Conservation (phyloP, 2,113 vertebrate species). For the Colius striatus region DNA sequence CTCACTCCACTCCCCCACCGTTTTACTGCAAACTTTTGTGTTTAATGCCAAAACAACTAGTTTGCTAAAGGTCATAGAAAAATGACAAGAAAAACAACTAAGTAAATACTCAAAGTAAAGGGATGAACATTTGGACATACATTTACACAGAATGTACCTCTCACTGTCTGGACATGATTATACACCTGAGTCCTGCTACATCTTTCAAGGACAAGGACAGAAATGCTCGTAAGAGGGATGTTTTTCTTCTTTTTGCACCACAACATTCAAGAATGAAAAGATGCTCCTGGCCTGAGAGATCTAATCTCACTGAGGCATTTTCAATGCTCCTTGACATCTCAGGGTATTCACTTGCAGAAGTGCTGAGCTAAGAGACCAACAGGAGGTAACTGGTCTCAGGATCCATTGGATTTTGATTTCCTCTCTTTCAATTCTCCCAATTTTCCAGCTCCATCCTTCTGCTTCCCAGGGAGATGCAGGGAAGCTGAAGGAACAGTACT, state of each 20-base stretch:
- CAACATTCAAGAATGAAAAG: neutral
- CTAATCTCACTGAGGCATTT: neutral
- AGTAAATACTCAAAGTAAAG: neutral
- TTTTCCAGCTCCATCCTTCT: neutral
- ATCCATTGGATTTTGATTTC: neutral
- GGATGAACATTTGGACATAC: neutral
- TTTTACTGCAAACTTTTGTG: neutral
- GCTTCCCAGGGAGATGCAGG: neutral
- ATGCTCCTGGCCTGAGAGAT: neutral
- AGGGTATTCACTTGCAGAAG: neutral
- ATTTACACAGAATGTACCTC: neutral
- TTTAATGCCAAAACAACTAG: neutral
- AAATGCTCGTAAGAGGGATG: neutral
- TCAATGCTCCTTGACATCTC: neutral
- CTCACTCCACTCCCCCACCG: accelerated
- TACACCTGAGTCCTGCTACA: neutral
- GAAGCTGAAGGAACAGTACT: neutral
- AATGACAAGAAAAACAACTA: neutral
- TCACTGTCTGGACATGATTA: neutral
- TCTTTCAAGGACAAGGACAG: neutral
- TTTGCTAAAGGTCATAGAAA: neutral
- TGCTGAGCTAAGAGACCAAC: neutral
- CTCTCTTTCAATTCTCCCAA: neutral
- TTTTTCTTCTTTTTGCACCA: neutral
- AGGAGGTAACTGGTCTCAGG: neutral